phyloP scores from a whole-genome alignment of 2,797 vertebrate species.

The Acanthurus leucopareius region DNA sequence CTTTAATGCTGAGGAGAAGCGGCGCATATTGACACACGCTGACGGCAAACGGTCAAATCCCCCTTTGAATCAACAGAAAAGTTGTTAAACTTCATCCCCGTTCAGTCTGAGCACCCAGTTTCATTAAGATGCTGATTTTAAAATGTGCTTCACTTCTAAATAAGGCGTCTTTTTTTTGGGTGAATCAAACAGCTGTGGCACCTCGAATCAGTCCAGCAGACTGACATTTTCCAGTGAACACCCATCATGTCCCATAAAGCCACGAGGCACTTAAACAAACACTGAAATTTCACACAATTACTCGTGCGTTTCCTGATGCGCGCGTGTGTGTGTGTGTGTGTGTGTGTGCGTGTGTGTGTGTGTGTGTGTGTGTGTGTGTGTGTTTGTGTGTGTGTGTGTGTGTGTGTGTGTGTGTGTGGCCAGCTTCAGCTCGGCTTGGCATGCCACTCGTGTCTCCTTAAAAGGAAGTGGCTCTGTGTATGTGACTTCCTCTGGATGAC shows the following conservation, averaged over 20 bases:
- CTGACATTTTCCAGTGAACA: slow-evolving; percentile 41
- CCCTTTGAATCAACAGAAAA: neutral
- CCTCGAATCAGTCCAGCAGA: neutral
- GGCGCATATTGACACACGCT: slow-evolving; percentile 9
- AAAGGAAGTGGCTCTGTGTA: slow-evolving; percentile 72
- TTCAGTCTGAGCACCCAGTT: neutral
- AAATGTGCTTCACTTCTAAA: slow-evolving; percentile 12
- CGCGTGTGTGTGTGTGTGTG: neutral
- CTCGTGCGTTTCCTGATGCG: slow-evolving; percentile 44
- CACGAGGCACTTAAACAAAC: slow-evolving; percentile 18
- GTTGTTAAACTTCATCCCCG: neutral
- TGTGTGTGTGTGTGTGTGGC: slow-evolving; percentile 1
- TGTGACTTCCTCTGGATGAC: slow-evolving; percentile 73
- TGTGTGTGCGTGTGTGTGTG: slow-evolving; percentile 1
- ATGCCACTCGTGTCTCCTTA: slow-evolving; percentile 70
- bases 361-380: slow-evolving; percentile 2
- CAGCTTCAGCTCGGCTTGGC: slow-evolving; percentile 29
- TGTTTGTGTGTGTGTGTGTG: slow-evolving; percentile 1
- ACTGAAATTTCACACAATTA: slow-evolving; percentile 48
- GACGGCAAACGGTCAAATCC: neutral
- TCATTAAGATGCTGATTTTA: neutral
- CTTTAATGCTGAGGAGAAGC: slow-evolving; percentile 21
- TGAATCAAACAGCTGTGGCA: neutral
- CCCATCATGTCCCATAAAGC: slow-evolving; percentile 36
- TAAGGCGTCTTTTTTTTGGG: neutral